Base-by-base conservation (phyloP, 2,113 vertebrate genomes). In the Tenrec ecaudatus region DNA sequence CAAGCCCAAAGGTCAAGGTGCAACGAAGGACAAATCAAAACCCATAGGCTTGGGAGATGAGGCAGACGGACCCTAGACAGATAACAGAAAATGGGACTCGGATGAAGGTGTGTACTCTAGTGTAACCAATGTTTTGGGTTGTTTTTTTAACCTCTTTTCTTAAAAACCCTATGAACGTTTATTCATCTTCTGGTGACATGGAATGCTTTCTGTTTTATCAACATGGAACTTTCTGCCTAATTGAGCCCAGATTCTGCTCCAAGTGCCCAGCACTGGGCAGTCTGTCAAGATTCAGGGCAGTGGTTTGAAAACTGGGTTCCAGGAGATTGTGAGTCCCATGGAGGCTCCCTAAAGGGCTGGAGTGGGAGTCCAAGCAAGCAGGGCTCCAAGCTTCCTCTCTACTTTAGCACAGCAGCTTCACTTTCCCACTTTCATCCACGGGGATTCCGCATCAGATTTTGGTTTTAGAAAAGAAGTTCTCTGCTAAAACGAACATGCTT, bases 251-350 rank as follows among this genome's bases (percentile, higher is more conserved):
- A 89, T 79, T 71, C 81, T 53, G 27, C 81, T 88, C 87, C 25
- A 84, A 85, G 86, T 58, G 38, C 60, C 85, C 81, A 53, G 23
- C 33, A 69, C 78, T 38, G 14, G 58, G 64, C n/a, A 60, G 8
- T 11, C 53, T 86, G 71, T 53, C 47, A 87, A 20, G 16, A 57
- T 17, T 73, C 84, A 91, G 77, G 43, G 33, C 57, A 82, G 3
- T 15, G 29, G n/a, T 80, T 86, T 93, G 69, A 93, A 79, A 43
- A 62, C 11, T 27, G 62, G n/a, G 78, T 79, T 81, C 83, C 33
- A 29, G 68, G 58, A 79, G 69, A 36, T 79, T 75, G 60, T 17
- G 47, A 76, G 58, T 73, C 76, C 80, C n/a, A 89, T 40, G 7
- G 76, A 53, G 64, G 40, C 60, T 83, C 82, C 62, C 68, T 38